Conservation (phyloP, 2,888 invertebrate genomes). For the Cheilosia urbana region DNA sequence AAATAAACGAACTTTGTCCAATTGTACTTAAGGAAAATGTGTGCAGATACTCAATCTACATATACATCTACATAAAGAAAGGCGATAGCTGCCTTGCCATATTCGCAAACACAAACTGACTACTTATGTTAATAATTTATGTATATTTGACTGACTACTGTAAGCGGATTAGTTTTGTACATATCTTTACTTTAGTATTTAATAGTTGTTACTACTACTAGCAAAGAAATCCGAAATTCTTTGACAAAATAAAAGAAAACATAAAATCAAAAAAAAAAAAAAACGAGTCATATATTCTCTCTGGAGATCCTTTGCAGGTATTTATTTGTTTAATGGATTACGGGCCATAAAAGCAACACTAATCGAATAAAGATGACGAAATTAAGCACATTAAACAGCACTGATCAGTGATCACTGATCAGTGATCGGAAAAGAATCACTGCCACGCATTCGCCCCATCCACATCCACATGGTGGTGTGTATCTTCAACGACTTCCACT, state of each 20-base stretch:
- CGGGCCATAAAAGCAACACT: conserved; percentile 50
- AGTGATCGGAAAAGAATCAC: background rate
- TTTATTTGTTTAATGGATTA: conserved; percentile 51
- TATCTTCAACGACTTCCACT: conserved; percentile 22
- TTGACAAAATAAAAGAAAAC: conserved; percentile 25
- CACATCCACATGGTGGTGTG: background rate
- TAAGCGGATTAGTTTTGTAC: conserved; percentile 61
- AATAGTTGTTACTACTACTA: conserved; percentile 53
- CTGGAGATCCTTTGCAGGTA: background rate
- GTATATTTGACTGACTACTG: conserved; percentile 72
- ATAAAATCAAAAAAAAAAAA: conserved; percentile 52
- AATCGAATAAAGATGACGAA: conserved; percentile 48
- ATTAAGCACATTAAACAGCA: conserved; percentile 41
- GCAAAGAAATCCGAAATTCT: conserved; percentile 16
- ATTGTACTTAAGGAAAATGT: conserved; percentile 56
- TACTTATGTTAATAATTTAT: conserved; percentile 63
- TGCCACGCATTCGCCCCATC: no score
- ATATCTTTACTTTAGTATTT: conserved; percentile 61
- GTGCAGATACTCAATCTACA: conserved; percentile 18
- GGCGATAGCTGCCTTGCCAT: conserved; percentile 59
- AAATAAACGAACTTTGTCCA: conserved; percentile 39
- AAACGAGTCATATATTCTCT: background rate
- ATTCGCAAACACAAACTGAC: conserved; percentile 61
- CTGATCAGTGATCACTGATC: background rate
- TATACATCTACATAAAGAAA: conserved; percentile 21